Conservation (phyloP, 2,113 vertebrate species). For the Podarcis cretensis region DNA sequence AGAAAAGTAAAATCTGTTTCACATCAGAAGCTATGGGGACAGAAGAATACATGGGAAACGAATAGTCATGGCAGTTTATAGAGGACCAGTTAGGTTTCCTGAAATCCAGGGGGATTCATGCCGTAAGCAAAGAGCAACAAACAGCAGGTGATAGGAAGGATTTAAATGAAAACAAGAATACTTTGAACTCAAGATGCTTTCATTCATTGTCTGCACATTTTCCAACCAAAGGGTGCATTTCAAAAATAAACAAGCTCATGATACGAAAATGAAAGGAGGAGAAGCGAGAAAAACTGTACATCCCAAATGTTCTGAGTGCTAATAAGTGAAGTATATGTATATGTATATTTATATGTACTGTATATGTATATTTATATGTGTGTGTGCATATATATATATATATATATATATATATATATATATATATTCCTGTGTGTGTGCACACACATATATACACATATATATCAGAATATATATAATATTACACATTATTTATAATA, state of each 20-base stretch:
- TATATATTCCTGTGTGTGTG: too few species aligned
- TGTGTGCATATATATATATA: too few species aligned
- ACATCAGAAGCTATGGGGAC: constrained; percentile 77
- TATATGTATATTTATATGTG: too few species aligned
- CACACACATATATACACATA: too few species aligned
- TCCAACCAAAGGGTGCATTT: constrained; percentile 78
- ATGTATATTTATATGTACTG: too few species aligned
- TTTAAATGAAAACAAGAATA: constrained; percentile 71
- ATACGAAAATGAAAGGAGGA: constrained; percentile 28
- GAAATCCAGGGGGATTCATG: constrained; percentile 75
- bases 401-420: rapidly evolving
- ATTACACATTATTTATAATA: too few species aligned
- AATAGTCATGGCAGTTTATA: constrained; percentile 56
- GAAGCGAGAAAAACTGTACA: constrained; percentile 32
- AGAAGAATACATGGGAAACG: constrained; percentile 73
- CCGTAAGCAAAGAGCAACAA: constrained; percentile 87
- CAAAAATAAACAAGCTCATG: constrained; percentile 48
- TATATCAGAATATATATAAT: too few species aligned
- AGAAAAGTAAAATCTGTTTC: constrained; percentile 82
- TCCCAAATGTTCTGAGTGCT: background rate
- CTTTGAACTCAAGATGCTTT: constrained; percentile 83
- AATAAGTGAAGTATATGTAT: background rate
- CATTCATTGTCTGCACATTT: constrained; percentile 85
- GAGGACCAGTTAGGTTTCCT: constrained; percentile 62
- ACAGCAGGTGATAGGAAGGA: constrained; percentile 81